phyloP scores from a whole-genome alignment of 2,888 invertebrate species.

The Blastobasis lacticolella region DNA sequence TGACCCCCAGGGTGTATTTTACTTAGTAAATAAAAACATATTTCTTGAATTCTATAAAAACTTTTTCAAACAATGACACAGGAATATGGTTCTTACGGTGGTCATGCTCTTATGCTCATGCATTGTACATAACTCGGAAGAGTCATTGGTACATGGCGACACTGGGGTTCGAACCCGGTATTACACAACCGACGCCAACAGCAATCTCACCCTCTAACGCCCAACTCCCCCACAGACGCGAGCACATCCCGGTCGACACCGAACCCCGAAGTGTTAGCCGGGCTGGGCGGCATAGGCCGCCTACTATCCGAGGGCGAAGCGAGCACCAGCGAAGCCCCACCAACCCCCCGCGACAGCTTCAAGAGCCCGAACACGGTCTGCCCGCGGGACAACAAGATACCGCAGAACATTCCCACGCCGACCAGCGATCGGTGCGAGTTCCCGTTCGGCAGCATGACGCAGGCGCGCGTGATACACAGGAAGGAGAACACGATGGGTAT shows the following conservation, averaged over 20 bases:
- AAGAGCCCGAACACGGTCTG: slow-evolving; percentile 92
- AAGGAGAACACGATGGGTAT: slow-evolving; percentile 76
- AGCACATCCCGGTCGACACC: slow-evolving; percentile 49
- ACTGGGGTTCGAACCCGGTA: too few relatives aligned
- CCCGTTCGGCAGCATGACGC: slow-evolving; percentile 94
- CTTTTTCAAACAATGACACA: too few relatives aligned
- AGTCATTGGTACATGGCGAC: too few relatives aligned
- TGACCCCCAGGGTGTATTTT: too few relatives aligned
- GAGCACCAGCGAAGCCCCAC: slow-evolving; percentile 27
- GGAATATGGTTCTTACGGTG: too few relatives aligned
- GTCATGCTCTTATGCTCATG: too few relatives aligned
- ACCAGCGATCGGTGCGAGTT: slow-evolving; percentile 77
- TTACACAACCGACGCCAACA: too few relatives aligned
- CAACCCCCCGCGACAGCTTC: slow-evolving; percentile 64
- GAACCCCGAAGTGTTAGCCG: slow-evolving; percentile 49
- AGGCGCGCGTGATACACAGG: slow-evolving; percentile 88
- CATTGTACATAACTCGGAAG: too few relatives aligned
- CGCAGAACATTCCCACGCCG: slow-evolving; percentile 71
- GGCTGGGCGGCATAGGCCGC: slow-evolving; percentile 55
- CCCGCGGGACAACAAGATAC: slow-evolving; percentile 84
- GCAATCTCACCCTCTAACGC: too few relatives aligned
- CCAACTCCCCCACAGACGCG: slow-evolving; percentile 33
- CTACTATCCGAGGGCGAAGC: slow-evolving; percentile 36
- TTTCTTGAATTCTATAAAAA: too few relatives aligned
- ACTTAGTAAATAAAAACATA: too few relatives aligned